Evolutionary conservation across 2,797 vertebrate genomes (phyloP).

Genomic region (Salmo trutta): DNA sequence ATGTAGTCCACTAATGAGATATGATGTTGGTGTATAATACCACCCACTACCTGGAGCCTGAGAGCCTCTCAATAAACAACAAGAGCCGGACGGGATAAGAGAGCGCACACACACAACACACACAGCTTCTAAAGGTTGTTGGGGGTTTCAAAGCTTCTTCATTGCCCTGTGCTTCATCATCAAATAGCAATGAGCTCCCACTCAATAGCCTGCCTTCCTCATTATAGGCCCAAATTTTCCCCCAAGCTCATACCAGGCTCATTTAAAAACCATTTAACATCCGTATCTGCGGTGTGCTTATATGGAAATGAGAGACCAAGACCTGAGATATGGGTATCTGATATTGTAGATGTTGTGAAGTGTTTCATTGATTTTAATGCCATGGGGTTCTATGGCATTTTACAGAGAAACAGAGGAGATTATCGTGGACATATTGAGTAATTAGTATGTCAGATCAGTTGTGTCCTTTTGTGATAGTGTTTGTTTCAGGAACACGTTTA

Average conservation of each 20-base stretch:
- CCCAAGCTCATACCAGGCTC: conserved; percentile 46
- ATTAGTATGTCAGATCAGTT: conserved; percentile 23
- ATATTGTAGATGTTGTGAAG: neutral
- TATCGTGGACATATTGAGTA: conserved; percentile 17
- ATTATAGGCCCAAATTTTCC: conserved; percentile 61
- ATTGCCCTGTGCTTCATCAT: conserved; percentile 58
- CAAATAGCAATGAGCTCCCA: conserved; percentile 61
- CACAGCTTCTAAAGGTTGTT: conserved; percentile 56
- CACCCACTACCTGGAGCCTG: conserved; percentile 22
- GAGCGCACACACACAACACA: conserved; percentile 8
- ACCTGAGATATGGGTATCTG: neutral
- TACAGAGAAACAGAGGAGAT: neutral
- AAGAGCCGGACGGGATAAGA: conserved; percentile 24
- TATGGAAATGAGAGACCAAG: conserved; percentile 40
- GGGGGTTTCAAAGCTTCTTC: conserved; percentile 61
- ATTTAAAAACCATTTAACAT: conserved; percentile 58
- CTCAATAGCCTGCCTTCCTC: conserved; percentile 65
- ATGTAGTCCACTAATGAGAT: conserved; percentile 45
- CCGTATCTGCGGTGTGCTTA: conserved; percentile 21
- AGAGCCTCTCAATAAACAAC: conserved; percentile 34
- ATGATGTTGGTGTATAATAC: conserved; percentile 39
- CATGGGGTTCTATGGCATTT: neutral
- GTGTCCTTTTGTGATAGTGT: conserved; percentile 12
- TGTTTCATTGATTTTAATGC: neutral
- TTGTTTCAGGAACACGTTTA: conserved; percentile 37